A percentile compares a stretch with the other conserved stretches of the same genome.
phyloP scores from a whole-genome alignment of 2,888 invertebrate species.

The Lottia scabra region DNA sequence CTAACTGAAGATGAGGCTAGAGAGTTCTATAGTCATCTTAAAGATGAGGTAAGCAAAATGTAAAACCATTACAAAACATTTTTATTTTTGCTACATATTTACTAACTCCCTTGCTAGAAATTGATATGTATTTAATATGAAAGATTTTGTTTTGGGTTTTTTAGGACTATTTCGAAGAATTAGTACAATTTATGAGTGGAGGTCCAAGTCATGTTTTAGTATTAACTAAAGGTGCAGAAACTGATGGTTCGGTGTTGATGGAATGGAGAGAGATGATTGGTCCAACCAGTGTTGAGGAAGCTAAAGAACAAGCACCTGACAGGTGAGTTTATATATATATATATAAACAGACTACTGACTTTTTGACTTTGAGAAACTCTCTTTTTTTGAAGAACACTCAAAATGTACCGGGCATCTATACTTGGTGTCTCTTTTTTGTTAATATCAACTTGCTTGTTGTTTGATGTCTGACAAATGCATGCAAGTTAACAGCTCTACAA shows the following conservation, averaged over 20 bases:
- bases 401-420: too few relatives aligned
- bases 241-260: constrained; percentile 59
- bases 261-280: constrained; percentile 68
- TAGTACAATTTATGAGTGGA: constrained; percentile 65
- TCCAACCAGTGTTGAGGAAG: constrained; percentile 65
- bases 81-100: too few relatives aligned
- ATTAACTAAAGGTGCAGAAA: constrained; percentile 63
- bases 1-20: constrained; percentile 67
- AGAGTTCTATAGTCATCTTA: constrained; percentile 62
- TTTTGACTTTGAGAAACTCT: too few relatives aligned
- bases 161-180: constrained; percentile 65
- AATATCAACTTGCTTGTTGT: too few relatives aligned
- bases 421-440: too few relatives aligned
- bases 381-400: too few relatives aligned
- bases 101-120: too few relatives aligned
- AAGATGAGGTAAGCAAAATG: constrained; percentile 55
- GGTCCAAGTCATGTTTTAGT: constrained; percentile 65
- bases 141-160: constrained; percentile 16
- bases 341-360: too few relatives aligned
- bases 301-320: constrained; percentile 63
- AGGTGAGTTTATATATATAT: constrained; percentile 44
- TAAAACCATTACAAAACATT: too few relatives aligned
- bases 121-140: too few relatives aligned
- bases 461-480: too few relatives aligned
- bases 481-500: too few relatives aligned